A percentile compares a stretch with the other conserved stretches of the same genome.
Evolutionary conservation across 53 echinoderm and acorn worm genomes (phyloP).

Genomic region (Glandiceps talaboti): DNA sequence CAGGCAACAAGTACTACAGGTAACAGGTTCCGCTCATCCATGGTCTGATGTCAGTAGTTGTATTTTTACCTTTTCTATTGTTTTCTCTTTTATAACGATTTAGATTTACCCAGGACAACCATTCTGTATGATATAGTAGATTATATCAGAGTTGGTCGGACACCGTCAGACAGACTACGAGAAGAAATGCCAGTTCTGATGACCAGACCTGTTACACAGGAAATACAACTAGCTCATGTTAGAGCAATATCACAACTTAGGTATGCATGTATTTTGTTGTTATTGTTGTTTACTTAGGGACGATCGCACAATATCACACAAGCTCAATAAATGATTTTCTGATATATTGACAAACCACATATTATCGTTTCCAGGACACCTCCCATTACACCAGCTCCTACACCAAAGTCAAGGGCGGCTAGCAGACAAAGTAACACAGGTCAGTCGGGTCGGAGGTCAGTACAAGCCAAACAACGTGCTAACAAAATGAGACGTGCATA

Average conservation of each 20-base stretch:
- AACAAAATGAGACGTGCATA: constrained; percentile 69
- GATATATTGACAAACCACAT: no score
- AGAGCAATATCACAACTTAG: constrained; percentile 78
- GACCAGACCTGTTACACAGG: constrained; percentile 69
- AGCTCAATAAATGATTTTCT: no score
- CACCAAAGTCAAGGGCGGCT: constrained; percentile 16
- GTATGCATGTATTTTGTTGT: no score
- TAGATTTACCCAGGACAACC: constrained; percentile 87
- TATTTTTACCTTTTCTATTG: no score
- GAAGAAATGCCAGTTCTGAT: constrained; percentile 61
- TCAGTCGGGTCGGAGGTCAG: constrained; percentile 54
- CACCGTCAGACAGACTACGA: constrained; percentile 41
- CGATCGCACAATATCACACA: no score
- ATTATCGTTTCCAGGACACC: constrained; percentile 41
- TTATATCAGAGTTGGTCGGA: constrained; percentile 45
- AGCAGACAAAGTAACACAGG: constrained; percentile 22
- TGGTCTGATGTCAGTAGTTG: no score
- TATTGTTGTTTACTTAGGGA: no score
- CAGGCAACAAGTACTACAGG: no score
- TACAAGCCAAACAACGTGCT: constrained; percentile 68
- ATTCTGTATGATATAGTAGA: constrained; percentile 90
- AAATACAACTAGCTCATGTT: constrained; percentile 82
- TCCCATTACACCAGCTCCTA: constrained; percentile 18
- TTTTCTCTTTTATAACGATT: no score
- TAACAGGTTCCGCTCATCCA: no score